Conservation (phyloP, 2,797 vertebrate genomes). For the Hozukius guyotensis region DNA sequence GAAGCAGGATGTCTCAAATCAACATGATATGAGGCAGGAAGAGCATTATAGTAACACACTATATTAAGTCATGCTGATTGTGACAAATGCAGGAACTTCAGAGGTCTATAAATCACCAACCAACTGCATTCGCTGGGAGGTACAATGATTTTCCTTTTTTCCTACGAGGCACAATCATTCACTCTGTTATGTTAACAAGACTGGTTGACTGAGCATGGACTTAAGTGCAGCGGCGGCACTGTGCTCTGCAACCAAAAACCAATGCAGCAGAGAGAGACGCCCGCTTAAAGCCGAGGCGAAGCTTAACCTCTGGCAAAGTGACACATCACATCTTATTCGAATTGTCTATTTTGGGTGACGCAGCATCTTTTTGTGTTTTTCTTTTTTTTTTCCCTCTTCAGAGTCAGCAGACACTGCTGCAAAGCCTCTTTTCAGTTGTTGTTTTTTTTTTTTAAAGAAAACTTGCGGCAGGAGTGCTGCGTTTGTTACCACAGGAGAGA, state of each 20-base stretch:
- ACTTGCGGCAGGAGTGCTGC: conserved; percentile 38
- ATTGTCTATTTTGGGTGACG: conserved; percentile 64
- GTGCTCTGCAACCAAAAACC: conserved; percentile 29
- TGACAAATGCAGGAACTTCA: conserved; percentile 68
- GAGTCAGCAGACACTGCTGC: conserved; percentile 7
- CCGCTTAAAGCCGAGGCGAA: conserved; percentile 40
- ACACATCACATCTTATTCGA: conserved; percentile 66
- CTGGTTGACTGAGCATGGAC: conserved; percentile 64
- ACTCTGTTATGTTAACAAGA: conserved; percentile 74
- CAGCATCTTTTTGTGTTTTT: conserved; percentile 40
- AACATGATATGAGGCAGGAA: conserved; percentile 45
- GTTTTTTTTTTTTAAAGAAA: conserved; percentile 9
- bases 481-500: conserved; percentile 62
- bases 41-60: conserved; percentile 36
- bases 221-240: conserved; percentile 58
- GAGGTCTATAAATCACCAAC: conserved; percentile 69
- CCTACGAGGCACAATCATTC: conserved; percentile 64
- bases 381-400: background rate
- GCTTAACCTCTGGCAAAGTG: conserved; percentile 69
- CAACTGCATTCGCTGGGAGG: conserved; percentile 58
- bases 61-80: conserved; percentile 65
- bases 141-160: conserved; percentile 63
- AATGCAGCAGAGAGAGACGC: conserved; percentile 44
- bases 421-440: conserved; percentile 42
- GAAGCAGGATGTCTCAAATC: conserved; percentile 40